These are phyloP conservation scores for Cassiopea andromeda DNA, from an alignment of 30 jellyfish, hydroid and myxozoan genomes.

Conservation along the genomic window DNA sequence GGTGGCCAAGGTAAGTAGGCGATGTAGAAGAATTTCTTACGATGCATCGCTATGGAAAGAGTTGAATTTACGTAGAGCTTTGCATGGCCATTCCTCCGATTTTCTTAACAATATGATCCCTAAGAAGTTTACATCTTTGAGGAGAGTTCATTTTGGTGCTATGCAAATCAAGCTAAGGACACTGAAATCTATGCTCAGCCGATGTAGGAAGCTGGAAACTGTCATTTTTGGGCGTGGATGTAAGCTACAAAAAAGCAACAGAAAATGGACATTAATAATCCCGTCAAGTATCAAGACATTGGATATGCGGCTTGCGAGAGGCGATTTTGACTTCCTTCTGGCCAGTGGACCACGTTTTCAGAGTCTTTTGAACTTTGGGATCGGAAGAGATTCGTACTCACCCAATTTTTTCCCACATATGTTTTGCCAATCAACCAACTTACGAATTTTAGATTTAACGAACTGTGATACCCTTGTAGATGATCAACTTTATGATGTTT, in stretches of 20 bases:
- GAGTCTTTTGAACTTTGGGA: conserved; percentile 67
- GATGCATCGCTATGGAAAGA: conserved; percentile 83
- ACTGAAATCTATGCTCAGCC: conserved; percentile 43
- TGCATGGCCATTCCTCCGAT: conserved; percentile 33
- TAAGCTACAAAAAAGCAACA: conserved; percentile 45
- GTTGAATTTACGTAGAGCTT: conserved; percentile 56
- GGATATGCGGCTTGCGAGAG: conserved; percentile 87
- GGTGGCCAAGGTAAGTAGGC: conserved; percentile 63
- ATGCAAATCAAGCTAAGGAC: conserved; percentile 57
- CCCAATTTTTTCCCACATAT: conserved; percentile 61
- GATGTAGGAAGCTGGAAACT: conserved; percentile 71
- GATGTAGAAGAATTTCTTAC: conserved; percentile 77
- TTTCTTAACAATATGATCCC: conserved; percentile 50
- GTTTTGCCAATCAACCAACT: conserved; percentile 67
- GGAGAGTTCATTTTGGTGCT: conserved; percentile 77
- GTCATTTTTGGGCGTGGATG: conserved; percentile 84
- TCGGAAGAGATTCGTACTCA: conserved; percentile 77
- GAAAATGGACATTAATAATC: conserved; percentile 45
- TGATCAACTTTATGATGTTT: conserved; percentile 61
- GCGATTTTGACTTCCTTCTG: conserved; percentile 84
- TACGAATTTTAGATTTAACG: conserved; percentile 79
- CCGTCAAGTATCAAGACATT: conserved; percentile 72
- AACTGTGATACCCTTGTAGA: conserved; percentile 84
- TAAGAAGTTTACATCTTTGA: conserved; percentile 52
- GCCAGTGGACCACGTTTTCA: conserved; percentile 63